Evolutionary conservation across 2,113 vertebrate species (phyloP).

Genomic region (Dromiciops gliroides): DNA sequence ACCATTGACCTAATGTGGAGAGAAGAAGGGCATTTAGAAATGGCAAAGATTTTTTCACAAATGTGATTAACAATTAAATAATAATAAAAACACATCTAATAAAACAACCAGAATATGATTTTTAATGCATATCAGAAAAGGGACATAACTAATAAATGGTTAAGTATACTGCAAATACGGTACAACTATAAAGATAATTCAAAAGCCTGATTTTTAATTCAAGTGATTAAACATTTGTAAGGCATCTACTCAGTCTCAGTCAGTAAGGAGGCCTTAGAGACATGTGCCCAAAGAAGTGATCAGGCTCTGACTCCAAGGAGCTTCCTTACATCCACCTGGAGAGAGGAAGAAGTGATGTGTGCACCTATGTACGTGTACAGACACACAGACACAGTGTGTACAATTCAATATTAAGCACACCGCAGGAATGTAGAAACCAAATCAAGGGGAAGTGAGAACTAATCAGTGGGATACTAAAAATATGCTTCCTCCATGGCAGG

Average conservation of each 20-base stretch:
- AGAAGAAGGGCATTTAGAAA: conserved; percentile 56
- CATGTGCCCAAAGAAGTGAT: too few species aligned
- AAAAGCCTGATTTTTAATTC: not conserved
- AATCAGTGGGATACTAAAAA: too few species aligned
- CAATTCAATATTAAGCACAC: too few species aligned
- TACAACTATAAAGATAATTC: not conserved
- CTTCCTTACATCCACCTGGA: not conserved
- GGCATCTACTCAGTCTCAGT: too few species aligned
- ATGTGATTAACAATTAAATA: not conserved
- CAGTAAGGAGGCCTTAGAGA: too few species aligned
- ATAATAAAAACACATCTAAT: not conserved
- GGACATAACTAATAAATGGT: not conserved
- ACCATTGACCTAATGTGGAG: conserved; percentile 91
- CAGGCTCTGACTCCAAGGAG: too few species aligned
- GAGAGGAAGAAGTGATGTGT: not conserved
- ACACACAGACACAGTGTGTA: too few species aligned
- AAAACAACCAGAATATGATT: not conserved
- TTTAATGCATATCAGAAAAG: not conserved
- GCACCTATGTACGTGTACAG: too few species aligned
- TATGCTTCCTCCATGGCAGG: not conserved
- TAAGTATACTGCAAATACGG: not conserved
- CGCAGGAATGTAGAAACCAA: too few species aligned
- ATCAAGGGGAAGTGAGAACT: not conserved
- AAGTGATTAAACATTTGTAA: not conserved
- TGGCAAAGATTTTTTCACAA: not conserved